Evolutionary conservation across 53 echinoderm and acorn worm species (phyloP).

Genomic region (Paracentrotus lividus): DNA sequence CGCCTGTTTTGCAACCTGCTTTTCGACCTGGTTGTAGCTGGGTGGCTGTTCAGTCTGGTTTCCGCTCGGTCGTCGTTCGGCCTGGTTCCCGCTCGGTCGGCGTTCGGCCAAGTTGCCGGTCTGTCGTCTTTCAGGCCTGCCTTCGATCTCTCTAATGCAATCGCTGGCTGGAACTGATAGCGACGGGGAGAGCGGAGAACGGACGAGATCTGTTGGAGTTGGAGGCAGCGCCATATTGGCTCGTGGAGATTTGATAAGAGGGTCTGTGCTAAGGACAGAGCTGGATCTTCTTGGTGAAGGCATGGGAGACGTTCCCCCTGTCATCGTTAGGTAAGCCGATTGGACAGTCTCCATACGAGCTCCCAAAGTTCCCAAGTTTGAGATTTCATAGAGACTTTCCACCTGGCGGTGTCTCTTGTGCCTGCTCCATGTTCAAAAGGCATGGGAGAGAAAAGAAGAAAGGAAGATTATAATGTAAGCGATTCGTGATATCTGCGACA

Average conservation of each 20-base stretch:
- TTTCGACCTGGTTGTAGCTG: too few relatives aligned
- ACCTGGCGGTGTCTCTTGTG: constrained; percentile 2
- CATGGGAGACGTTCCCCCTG: constrained; percentile 33
- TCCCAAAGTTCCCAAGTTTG: too few relatives aligned
- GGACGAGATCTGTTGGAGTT: constrained; percentile 23
- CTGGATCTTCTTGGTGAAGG: constrained; percentile 45
- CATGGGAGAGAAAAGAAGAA: background rate
- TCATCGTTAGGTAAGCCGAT: constrained; percentile 58
- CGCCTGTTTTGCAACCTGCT: background rate
- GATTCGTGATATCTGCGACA: too few relatives aligned
- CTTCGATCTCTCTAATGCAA: background rate
- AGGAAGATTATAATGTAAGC: too few relatives aligned
- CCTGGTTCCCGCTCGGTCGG: background rate
- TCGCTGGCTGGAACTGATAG: background rate
- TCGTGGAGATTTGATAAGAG: constrained; percentile 49
- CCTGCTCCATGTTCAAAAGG: background rate
- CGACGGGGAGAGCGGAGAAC: background rate
- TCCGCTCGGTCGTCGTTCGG: background rate
- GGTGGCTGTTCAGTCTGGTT: background rate
- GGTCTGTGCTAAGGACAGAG: constrained; percentile 27
- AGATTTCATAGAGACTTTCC: constrained; percentile 60
- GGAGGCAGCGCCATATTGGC: constrained; percentile 69
- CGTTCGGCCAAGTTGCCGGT: too few relatives aligned
- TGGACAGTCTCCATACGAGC: background rate
- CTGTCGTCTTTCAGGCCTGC: background rate